Evolutionary conservation across 2,797 vertebrate species (phyloP), one percentile per base, ranked within the genome.

Genomic region (Phrynocephalus vlangalii): DNA sequence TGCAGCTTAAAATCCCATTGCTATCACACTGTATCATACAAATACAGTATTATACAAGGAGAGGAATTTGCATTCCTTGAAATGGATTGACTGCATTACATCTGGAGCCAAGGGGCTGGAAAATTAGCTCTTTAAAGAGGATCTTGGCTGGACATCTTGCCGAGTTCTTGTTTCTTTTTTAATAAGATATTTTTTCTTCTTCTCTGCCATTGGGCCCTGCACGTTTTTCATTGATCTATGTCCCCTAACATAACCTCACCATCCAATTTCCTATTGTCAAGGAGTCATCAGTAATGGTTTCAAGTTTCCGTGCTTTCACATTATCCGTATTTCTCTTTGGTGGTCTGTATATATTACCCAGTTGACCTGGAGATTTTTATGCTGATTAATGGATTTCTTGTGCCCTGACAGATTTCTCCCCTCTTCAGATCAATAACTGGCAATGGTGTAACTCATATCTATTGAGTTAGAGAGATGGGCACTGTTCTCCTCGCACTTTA

Each of bases 231-330:
- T 73, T 26, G 22, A 73, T n/a, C 28, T 0, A 1, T 84, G 1
- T 56, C 6, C 1, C 8, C 83, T 84, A 3, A 52, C 0, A 75
- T 89, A 30, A 78, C 11, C 2, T 82, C 6, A 28, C 4, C 0
- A 30, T 63, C 33, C 70, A 38, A n/a, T 85, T 68, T n/a, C 16
- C 33, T 0, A 24, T 56, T 87, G 28, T 33, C 78, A 67, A 84
- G 60, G 22, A 44, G 1, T 1, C 66, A 85, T 68, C 0, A 80
- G 4, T 0, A 71, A 0, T 83, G 70, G 0, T 16, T 91, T 87
- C 80, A 90, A 68, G 66, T 72, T 1, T 2, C 18, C 87, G 91
- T 90, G 5, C 1, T 88, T 92, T 92, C 16, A 30, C 22, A 56
- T 30, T 0, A 28, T 48, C 2, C 85, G 0, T 83, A 63, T 75